Evolutionary conservation across 2,113 vertebrate species (phyloP), one percentile per base, ranked within the genome.

Genomic region (Eidolon helvum): DNA sequence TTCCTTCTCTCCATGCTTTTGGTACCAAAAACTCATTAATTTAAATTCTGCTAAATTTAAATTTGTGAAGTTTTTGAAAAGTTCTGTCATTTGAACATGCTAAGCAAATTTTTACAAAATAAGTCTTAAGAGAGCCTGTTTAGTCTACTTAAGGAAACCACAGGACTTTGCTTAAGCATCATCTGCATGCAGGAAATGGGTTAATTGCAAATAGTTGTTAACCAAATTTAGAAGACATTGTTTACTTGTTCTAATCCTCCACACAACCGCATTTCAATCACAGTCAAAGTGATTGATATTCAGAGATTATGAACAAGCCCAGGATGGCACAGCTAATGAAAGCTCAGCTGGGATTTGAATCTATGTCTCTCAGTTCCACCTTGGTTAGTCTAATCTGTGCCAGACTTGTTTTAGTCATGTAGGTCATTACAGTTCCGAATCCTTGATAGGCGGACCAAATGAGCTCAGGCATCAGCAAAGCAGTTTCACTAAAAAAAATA

Each of bases 1-100:
- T 92, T 75, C 16, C 43, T 77, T 82, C 24, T 91, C 16, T 85
- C 66, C 10, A 65, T 2, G 24, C 2, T 63, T 78, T 45, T 45
- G 28, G 12, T 74, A 45, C 45, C 45, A 63, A 87, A 91, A 91
- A 16, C 38, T 57, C 45, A 65, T 71, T 75, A 59, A 72, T 12
- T 80, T 90, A 38, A 57, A 74, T 63, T 90, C 35, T 86, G 85
- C n/a, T 72, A 40, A 95, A 79, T 30, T 91, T 24, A 91, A 90
- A 92, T 66, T 40, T 69, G 35, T 84, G 24, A 21, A 45, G 12
- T 82, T 95, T 57, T 48, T 48, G 11, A 35, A 33, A 94, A 16
- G 1, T 24, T 89, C 38, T 79, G 65, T 89, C 43, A 19, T 57
- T 38, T 33, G 38, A 91, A 78, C 30, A 72, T 90, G 40, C 61